These are phyloP conservation scores for Hydriomena furcata DNA, from an alignment of 2,888 invertebrate species.

Conservation along the genomic window DNA sequence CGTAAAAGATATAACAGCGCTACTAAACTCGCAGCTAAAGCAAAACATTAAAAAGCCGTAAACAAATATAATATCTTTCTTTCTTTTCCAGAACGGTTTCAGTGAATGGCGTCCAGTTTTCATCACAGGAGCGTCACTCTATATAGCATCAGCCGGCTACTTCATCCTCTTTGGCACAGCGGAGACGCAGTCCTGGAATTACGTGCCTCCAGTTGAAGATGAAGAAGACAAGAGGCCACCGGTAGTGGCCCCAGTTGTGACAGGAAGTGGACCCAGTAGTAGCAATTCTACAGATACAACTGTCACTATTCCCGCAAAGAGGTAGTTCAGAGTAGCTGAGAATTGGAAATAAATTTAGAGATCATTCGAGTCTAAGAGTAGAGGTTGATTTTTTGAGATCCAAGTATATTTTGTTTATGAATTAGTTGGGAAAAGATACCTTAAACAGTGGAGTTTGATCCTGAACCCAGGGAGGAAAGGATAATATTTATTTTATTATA, in stretches of 20 bases:
- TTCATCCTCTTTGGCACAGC: conserved; percentile 89
- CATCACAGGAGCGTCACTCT: conserved; percentile 87
- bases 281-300: conserved; percentile 56
- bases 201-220: conserved; percentile 56
- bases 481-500: too few species aligned
- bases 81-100: conserved; percentile 86
- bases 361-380: conserved; percentile 32
- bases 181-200: conserved; percentile 89
- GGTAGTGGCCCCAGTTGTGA: conserved; percentile 27
- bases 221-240: conserved; percentile 57
- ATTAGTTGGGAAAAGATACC: too few species aligned
- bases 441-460: too few species aligned
- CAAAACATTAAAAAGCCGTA: background rate
- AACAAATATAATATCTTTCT: conserved; percentile 6
- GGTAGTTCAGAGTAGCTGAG: conserved; percentile 41
- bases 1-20: too few species aligned
- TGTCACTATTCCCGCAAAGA: conserved; percentile 65
- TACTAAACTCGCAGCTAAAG: too few species aligned
- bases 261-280: conserved; percentile 36
- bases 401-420: too few species aligned
- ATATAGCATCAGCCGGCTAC: conserved; percentile 86
- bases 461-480: too few species aligned
- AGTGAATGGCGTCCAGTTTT: conserved; percentile 90
- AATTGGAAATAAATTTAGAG: conserved; percentile 18
- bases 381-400: background rate